A percentile compares a stretch with the other conserved stretches of the same genome.
phyloP scores from a whole-genome alignment of 1,140 invertebrate genomes.

The Brachionus manjavacas region DNA sequence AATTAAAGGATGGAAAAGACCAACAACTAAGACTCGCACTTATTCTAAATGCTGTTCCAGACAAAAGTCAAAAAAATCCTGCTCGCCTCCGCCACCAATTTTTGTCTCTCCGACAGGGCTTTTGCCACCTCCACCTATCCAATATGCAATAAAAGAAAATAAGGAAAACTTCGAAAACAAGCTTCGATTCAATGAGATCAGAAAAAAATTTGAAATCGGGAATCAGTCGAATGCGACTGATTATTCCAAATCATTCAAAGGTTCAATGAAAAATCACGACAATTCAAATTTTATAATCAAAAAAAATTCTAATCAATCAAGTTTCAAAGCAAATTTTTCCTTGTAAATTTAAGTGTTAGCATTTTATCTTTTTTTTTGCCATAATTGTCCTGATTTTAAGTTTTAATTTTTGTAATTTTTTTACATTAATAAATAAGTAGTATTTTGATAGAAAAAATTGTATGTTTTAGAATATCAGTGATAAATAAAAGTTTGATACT shows the following conservation, averaged over 20 bases:
- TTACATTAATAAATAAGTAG: too few species aligned
- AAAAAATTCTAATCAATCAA: slow-evolving; percentile 25
- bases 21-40: not conserved
- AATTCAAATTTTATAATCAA: not conserved
- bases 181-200: not conserved
- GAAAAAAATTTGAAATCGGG: not conserved
- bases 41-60: slow-evolving; percentile 7
- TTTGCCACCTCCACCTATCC: not conserved
- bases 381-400: not conserved
- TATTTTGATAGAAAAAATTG: too few species aligned
- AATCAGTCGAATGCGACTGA: not conserved
- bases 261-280: not conserved
- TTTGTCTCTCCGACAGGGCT: not conserved
- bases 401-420: not conserved
- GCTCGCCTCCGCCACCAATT: not conserved
- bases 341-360: not conserved
- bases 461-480: too few species aligned
- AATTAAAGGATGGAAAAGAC: not conserved
- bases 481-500: too few species aligned
- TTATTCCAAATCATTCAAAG: not conserved
- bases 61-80: slow-evolving; percentile 5
- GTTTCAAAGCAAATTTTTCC: not conserved
- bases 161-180: not conserved
- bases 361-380: not conserved
- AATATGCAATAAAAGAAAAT: not conserved